Evolutionary conservation across 2,888 invertebrate genomes (phyloP).

Genomic region (Carpatolechia fugitivella): DNA sequence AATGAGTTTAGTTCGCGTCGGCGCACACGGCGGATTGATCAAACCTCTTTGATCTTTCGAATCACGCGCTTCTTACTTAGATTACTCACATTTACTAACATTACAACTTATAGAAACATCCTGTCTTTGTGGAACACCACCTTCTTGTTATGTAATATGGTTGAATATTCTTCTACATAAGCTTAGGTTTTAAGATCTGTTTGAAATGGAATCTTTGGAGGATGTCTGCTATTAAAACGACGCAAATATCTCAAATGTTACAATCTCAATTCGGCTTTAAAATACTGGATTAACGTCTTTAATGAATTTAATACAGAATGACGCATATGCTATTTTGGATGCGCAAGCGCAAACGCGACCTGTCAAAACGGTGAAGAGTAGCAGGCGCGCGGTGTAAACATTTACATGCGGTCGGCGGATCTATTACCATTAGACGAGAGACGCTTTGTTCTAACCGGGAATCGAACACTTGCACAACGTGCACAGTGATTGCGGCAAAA

Average conservation of each 20-base stretch:
- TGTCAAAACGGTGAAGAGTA: slow-evolving; percentile 72
- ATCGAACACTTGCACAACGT: slow-evolving; percentile 8
- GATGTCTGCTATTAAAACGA: neutral
- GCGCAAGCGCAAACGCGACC: slow-evolving; percentile 41
- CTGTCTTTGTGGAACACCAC: slow-evolving; percentile 17
- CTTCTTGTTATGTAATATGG: neutral
- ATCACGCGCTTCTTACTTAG: slow-evolving; percentile 73
- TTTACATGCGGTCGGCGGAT: slow-evolving; percentile 43
- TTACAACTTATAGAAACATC: slow-evolving; percentile 36
- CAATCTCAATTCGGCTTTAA: neutral
- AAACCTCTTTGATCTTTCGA: slow-evolving; percentile 68
- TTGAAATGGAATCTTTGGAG: neutral
- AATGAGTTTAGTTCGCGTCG: slow-evolving; percentile 24
- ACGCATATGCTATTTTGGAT: neutral
- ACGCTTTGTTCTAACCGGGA: slow-evolving; percentile 12
- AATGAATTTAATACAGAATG: neutral
- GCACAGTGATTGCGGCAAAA: neutral
- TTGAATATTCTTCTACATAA: neutral
- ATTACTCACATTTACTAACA: slow-evolving; percentile 56
- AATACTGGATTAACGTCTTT: neutral
- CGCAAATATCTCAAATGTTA: neutral
- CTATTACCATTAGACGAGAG: slow-evolving; percentile 11
- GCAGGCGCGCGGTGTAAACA: slow-evolving; percentile 69
- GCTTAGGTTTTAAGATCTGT: neutral
- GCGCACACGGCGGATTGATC: slow-evolving; percentile 58